phyloP scores from a whole-genome alignment of 2,888 invertebrate genomes.

The Trissolcus brochymenae region DNA sequence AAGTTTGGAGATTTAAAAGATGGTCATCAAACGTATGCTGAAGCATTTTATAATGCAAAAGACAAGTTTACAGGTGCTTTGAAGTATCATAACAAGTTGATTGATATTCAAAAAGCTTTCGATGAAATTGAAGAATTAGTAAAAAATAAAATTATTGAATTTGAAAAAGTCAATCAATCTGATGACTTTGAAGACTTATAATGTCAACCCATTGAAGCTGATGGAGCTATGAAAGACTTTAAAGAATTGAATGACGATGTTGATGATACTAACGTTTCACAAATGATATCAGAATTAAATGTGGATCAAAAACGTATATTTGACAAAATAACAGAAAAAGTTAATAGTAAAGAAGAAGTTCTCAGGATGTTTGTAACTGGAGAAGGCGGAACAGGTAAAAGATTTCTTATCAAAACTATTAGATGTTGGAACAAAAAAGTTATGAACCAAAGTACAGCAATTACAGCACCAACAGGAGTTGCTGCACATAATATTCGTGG shows the following conservation, averaged over 20 bases:
- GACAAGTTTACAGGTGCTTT: background rate
- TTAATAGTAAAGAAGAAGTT: conserved; percentile 1
- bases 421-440: conserved; percentile 22
- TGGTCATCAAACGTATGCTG: conserved; percentile 57
- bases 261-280: background rate
- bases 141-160: conserved; percentile 1
- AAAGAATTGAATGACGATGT: background rate
- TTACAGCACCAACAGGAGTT: conserved; percentile 55
- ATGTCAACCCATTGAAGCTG: background rate
- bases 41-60: conserved; percentile 53
- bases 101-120: conserved; percentile 5
- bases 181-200: background rate
- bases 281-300: conserved; percentile 1
- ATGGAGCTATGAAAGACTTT: conserved; percentile 42
- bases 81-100: conserved; percentile 13
- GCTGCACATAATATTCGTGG: conserved; percentile 54
- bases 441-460: conserved; percentile 1
- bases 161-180: conserved; percentile 3
- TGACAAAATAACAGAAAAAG: conserved; percentile 12
- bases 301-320: background rate
- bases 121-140: conserved; percentile 8
- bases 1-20: conserved; percentile 57
- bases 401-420: conserved; percentile 64
- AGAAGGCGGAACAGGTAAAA: conserved; percentile 67
- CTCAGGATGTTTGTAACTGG: conserved; percentile 60